Evolutionary conservation across 92 coral and sea anemone species (phyloP), one percentile per base, ranked within the genome.

Genomic region (Porites rus): DNA sequence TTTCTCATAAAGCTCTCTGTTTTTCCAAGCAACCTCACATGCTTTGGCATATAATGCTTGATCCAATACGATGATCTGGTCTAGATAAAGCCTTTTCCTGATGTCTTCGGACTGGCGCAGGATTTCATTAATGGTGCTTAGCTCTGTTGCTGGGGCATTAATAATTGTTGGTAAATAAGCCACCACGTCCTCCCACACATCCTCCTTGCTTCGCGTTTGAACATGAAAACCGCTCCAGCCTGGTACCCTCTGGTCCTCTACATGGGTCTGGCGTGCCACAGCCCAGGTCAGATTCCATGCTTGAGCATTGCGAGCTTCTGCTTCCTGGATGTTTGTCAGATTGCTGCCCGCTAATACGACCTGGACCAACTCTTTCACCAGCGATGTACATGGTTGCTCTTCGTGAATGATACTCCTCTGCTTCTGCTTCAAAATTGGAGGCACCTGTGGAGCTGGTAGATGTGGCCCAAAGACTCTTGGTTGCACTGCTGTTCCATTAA

Each of bases 201-300:
- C 24, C 61, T 58, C 79, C 17, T 88, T 31, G 75, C 14, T 69
- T 2, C 79, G 77, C 1, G 92, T 28, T 53, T 2, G 8, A 50
- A 88, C 75, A 19, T 88, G 83, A 51, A 88, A 88, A 25, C 91
- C 84, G n/a, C 88, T 82, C 92, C 92, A 83, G 19, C 92, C 25
- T 13, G 64, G 84, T 19, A 88, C 56, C 61, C 50, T 2, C 77
- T 83, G 92, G 5, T 80, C 50, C 6, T 51, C 80, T 51, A 22
- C 13, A 28, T 76, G 25, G 20, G 75, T 56, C 46, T 54, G 25
- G 76, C 24, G 31, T 54, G 59, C 83, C 88, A 88, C 46, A 83
- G 25, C 25, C 25, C 25, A 24, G 25, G 25, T 24, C 25, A 24
- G 25, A 24, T 24, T 24, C 25, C 25, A 24, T 24, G 25, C 25